Percentiles rank a stretch among this genome's conserved stretches.
Conservation (phyloP, 2,888 invertebrate genomes). For the Poecilobothrus nobilitatus region DNA sequence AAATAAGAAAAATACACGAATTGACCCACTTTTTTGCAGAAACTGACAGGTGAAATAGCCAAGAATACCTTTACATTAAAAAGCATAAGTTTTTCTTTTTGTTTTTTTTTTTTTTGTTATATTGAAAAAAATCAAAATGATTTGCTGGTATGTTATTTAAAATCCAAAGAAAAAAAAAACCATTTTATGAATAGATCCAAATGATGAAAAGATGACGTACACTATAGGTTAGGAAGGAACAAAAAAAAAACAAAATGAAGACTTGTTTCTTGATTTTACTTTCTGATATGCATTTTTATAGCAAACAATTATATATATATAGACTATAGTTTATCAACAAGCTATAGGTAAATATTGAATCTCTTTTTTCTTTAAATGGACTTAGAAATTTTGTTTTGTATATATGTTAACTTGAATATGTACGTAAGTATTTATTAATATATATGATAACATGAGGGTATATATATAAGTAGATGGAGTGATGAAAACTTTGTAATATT, state of each 20-base stretch:
- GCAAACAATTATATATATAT: not conserved
- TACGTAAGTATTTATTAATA: too few relatives aligned
- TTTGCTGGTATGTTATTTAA: not conserved
- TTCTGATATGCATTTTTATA: not conserved
- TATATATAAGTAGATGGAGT: too few relatives aligned
- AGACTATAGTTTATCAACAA: too few relatives aligned
- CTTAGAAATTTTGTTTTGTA: too few relatives aligned
- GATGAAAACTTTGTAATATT: too few relatives aligned
- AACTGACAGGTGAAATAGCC: conserved; percentile 1
- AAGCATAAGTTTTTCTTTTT: too few relatives aligned
- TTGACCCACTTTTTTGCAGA: not conserved
- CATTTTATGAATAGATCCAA: not conserved
- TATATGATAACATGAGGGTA: too few relatives aligned
- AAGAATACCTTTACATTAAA: not conserved
- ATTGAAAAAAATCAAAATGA: not conserved
- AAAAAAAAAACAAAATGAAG: not conserved
- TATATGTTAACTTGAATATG: too few relatives aligned
- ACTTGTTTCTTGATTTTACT: conserved; percentile 1
- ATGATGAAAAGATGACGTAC: not conserved
- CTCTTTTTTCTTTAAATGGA: too few relatives aligned
- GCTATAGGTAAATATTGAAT: too few relatives aligned
- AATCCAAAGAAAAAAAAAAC: not conserved
- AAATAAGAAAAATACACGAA: not conserved
- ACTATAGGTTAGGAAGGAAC: too few relatives aligned
- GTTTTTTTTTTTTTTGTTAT: too few relatives aligned